Evolutionary conservation across 2,797 vertebrate species (phyloP), one percentile per base, ranked within the genome.

Genomic region (Pyrocephalus nanus): DNA sequence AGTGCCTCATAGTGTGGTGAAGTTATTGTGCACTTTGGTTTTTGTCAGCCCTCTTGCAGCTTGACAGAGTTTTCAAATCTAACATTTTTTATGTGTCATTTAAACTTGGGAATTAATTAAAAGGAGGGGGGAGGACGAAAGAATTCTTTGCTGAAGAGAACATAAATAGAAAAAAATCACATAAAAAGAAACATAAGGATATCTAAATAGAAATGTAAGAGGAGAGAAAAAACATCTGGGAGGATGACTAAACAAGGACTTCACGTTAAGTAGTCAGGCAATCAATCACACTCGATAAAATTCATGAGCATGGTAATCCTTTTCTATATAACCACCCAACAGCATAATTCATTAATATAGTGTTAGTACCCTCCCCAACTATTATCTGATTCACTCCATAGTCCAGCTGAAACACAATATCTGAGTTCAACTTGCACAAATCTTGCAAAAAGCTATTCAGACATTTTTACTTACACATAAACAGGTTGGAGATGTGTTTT

Each of bases 231-330:
- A 85, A 20, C 81, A 90, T 91, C 94, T 95, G 88, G 29, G 40
- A 94, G 67, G 32, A 54, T 96, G 69, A 83, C 70, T 87, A 55
- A 76, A 57, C 78, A 73, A n/a, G 27, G 47, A 84, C 71, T 90
- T 76, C 71, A 81, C 57, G 43, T 95, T 84, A 82, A 95, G 80
- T n/a, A 90, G 83, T 88, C 88, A 93, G 80, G 90, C 87, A 94
- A 96, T 95, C 85, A 90, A 81, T 95, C 91, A 92, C 62, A 72
- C 66, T 54, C 60, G 57, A 70, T 93, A 88, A 94, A 95, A 94
- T 86, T 82, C 34, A 64, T 76, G 76, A 65, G 34, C 38, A 10
- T 90, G 57, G 45, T 88, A 93, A 92, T 86, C 86, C 91, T 76
- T 84, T 92, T 65, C 91, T 75, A 15, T 55, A 36, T 78, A 92